Percentiles rank a stretch among this genome's conserved stretches.
These are phyloP conservation scores for Drosophila diplacantha DNA, from an alignment of 2,888 invertebrate species.

Conservation along the genomic window DNA sequence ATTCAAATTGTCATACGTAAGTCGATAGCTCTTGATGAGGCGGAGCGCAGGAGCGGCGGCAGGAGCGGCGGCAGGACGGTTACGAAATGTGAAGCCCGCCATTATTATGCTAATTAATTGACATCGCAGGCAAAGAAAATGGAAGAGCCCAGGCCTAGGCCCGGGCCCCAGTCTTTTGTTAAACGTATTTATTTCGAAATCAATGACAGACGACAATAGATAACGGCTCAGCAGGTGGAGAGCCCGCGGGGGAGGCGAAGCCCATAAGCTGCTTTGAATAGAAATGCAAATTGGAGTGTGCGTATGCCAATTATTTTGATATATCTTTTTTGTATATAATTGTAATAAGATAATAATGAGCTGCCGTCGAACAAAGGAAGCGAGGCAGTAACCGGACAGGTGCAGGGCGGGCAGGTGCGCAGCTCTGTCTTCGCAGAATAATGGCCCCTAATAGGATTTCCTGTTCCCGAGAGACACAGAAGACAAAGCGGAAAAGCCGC, in stretches of 20 bases:
- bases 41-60: neutral
- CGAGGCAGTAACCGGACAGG: constrained; percentile 5
- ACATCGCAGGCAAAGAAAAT: constrained; percentile 56
- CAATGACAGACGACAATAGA: constrained; percentile 63
- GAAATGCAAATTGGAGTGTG: constrained; percentile 69
- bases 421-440: constrained; percentile 59
- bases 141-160: constrained; percentile 26
- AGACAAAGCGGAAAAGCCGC: constrained; percentile 59
- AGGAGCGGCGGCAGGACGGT: constrained; percentile 15
- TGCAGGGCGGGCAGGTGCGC: constrained; percentile 35
- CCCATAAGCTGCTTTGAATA: constrained; percentile 69
- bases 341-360: constrained; percentile 69
- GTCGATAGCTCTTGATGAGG: constrained; percentile 3
- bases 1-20: constrained; percentile 54
- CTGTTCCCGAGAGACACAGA: constrained; percentile 17
- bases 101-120: constrained; percentile 73
- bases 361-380: constrained; percentile 25
- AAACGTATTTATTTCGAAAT: constrained; percentile 53
- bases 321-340: constrained; percentile 51
- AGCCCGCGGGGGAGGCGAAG: constrained; percentile 4
- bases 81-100: constrained; percentile 67
- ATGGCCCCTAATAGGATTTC: constrained; percentile 70
- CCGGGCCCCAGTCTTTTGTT: constrained; percentile 16
- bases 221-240: constrained; percentile 28
- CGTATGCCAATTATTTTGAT: constrained; percentile 71